Base-by-base conservation (phyloP, 1,140 invertebrate genomes). In the Temnothorax curvispinosus region DNA sequence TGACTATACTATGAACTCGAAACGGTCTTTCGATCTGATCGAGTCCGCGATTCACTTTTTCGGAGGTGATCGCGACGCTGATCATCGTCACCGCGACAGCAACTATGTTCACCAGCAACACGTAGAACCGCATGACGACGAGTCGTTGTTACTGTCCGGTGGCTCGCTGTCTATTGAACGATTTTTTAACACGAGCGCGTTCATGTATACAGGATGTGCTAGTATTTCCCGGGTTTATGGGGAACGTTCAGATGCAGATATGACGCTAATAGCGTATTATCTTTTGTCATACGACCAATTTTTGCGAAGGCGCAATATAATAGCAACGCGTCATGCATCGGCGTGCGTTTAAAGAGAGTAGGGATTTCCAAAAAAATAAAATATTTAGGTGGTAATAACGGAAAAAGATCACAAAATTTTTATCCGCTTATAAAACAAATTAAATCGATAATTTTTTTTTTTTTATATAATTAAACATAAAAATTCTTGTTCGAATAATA, bases 181-280 rank as follows among this genome's bases (percentile, higher is more conserved):
- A 92, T 35, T 88, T 88, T 69, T 88, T 86, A 87, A 72, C 78
- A 56, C 56, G 41, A 58, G 1, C 52, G 35, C 9, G 52, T 91
- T 90, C 91, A 91, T 91, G 86, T 87, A 89, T n/a, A 56, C 89
- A 92, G 91, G 91, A 92, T 88, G 87, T 72, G 64, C 65, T 65
- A 50, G 75, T 87, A n/a, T 90, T 91, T 71, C 71, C 87, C 87
- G 21, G 65, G 52, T 81, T 80, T 52, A 76, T 64, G 52, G 60
- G 77, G 65, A 87, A 82, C 54, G 27, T 76, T 38, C 60, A 85
- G 74, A 76, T 80, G 72, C 56, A 85, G 74, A 65, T 78, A 88
- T 58, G 65, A 87, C 27, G 56, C 35, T 80, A 88, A 91, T 88
- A 82, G 18, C 58, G 32, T 18, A 50, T 15, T 13, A 64, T 9